Evolutionary conservation across 2,113 vertebrate species (phyloP).

Genomic region (Vidua macroura): DNA sequence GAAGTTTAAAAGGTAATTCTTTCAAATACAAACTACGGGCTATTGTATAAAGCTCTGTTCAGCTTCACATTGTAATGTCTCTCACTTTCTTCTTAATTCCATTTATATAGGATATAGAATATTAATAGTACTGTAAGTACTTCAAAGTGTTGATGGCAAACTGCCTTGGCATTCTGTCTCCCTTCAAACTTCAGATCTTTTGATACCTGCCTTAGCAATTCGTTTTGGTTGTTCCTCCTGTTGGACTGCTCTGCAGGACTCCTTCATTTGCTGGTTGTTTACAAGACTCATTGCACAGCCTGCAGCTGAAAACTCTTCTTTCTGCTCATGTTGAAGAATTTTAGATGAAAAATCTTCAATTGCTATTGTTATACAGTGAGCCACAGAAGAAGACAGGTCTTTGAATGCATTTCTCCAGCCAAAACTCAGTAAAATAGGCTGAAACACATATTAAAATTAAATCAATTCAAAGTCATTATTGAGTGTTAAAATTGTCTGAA

Average conservation of each 20-base stretch:
- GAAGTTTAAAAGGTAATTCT: conserved; percentile 24
- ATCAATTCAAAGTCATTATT: not conserved
- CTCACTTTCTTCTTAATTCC: conserved; percentile 50
- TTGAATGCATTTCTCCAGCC: conserved; percentile 88
- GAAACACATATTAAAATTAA: conserved; percentile 59
- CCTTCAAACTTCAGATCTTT: conserved; percentile 46
- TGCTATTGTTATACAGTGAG: conserved; percentile 81
- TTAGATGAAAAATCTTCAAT: conserved; percentile 82
- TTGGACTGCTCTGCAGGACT: conserved; percentile 56
- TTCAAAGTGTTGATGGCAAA: conserved; percentile 49
- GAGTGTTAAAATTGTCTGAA: conserved; percentile 16
- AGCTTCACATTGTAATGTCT: conserved; percentile 23
- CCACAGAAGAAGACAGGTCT: conserved; percentile 81
- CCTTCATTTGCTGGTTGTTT: conserved; percentile 65
- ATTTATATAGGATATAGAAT: conserved; percentile 44
- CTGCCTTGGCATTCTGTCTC: conserved; percentile 18
- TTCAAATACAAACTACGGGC: not conserved
- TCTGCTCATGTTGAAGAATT: conserved; percentile 84
- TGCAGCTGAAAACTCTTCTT: conserved; percentile 60
- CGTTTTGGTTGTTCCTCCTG: conserved; percentile 83
- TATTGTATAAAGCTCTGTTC: conserved; percentile 18
- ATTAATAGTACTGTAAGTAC: conserved; percentile 55
- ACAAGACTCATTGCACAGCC: conserved; percentile 67
- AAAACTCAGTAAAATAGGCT: conserved; percentile 82
- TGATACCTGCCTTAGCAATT: conserved; percentile 85